A percentile compares a stretch with the other conserved stretches of the same genome.
These are phyloP conservation scores for Vidua chalybeata DNA, from an alignment of 2,113 vertebrate species.

Conservation along the genomic window DNA sequence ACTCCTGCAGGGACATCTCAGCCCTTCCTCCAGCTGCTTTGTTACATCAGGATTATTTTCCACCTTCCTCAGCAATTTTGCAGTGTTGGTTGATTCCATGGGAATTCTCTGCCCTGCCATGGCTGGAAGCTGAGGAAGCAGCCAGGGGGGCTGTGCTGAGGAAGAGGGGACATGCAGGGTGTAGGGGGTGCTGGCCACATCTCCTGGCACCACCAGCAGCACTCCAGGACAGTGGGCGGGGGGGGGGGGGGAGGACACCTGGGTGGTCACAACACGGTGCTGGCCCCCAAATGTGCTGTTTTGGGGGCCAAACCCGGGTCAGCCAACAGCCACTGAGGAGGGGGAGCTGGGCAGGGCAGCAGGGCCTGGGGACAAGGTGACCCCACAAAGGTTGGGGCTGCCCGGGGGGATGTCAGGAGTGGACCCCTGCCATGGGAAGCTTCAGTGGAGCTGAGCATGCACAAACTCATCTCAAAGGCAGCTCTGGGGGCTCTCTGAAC, in stretches of 20 bases:
- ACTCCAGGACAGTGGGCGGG: neutral
- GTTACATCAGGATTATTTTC: neutral
- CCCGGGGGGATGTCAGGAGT: rapidly evolving
- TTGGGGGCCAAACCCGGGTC: neutral
- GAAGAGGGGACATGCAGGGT: neutral
- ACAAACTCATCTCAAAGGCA: neutral
- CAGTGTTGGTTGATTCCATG: neutral
- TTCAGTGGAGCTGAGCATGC: neutral
- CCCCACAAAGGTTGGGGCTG: neutral
- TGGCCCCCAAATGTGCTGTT: rapidly evolving
- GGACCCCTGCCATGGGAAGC: neutral
- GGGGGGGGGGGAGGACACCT: neutral
- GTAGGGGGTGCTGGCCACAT: neutral
- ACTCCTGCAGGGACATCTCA: neutral
- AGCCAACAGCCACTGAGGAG: neutral
- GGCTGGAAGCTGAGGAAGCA: neutral
- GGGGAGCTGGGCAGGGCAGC: neutral
- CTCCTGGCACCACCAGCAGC: neutral
- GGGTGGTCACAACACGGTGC: rapidly evolving
- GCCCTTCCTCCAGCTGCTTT: neutral
- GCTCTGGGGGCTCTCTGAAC: neutral
- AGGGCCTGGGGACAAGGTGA: neutral
- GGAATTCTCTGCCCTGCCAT: neutral
- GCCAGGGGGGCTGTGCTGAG: neutral
- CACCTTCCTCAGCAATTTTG: neutral